phyloP scores from a whole-genome alignment of 37 sponge, comb jelly and placozoan genomes.

The Geodia barretti region DNA sequence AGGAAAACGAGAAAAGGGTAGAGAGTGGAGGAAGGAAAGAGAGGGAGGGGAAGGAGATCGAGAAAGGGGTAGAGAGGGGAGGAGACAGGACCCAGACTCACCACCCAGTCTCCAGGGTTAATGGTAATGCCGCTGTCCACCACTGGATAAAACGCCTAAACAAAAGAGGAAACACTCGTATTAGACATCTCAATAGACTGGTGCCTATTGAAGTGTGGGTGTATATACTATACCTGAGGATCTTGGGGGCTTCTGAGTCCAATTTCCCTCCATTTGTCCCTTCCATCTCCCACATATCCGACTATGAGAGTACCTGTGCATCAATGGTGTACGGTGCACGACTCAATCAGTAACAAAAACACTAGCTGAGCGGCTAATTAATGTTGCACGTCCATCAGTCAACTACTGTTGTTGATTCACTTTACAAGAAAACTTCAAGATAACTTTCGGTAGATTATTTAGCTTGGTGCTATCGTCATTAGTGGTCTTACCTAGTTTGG shows the following conservation, averaged over 20 bases:
- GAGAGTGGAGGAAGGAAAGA: not conserved
- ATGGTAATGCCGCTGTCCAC: constrained; percentile 18
- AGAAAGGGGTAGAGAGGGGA: not conserved
- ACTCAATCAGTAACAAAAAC: too few species aligned
- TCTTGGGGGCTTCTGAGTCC: constrained; percentile 82
- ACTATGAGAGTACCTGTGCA: constrained; percentile 51
- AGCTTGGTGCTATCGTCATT: too few species aligned
- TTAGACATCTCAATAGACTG: too few species aligned
- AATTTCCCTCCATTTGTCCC: constrained; percentile 56
- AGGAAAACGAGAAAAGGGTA: not conserved
- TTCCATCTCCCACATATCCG: constrained; percentile 50
- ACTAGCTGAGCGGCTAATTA: too few species aligned
- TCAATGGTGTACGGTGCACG: not conserved
- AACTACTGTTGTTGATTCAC: too few species aligned
- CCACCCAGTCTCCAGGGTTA: constrained; percentile 35
- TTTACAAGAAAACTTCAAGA: too few species aligned
- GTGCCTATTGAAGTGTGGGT: too few species aligned
- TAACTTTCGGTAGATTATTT: too few species aligned
- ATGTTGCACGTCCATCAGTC: too few species aligned
- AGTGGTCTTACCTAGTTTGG: too few species aligned
- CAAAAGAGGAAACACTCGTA: too few species aligned
- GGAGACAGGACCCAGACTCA: constrained; percentile 17
- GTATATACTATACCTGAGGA: constrained; percentile 41
- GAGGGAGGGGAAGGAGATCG: constrained; percentile 1
- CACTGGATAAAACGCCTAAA: constrained; percentile 63